These are phyloP conservation scores for Heliconius melpomene DNA, from an alignment of 1,140 invertebrate species.

Conservation along the genomic window DNA sequence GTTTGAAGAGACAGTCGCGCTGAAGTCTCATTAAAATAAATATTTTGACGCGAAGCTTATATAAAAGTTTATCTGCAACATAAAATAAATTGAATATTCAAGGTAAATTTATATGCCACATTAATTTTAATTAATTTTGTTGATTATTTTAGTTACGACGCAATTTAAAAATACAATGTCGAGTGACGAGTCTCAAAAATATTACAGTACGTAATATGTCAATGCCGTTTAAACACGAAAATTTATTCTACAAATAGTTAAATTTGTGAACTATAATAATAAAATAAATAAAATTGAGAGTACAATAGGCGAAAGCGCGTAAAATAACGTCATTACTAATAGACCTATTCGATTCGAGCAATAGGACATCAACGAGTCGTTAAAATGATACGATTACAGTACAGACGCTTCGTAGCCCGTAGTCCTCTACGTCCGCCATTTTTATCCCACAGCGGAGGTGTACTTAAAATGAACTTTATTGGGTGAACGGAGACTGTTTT, in stretches of 20 bases:
- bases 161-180: too few relatives aligned
- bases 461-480: constrained; percentile 55
- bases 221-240: neutral
- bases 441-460: constrained; percentile 42
- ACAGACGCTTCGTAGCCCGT: constrained; percentile 6
- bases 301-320: neutral
- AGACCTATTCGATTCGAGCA: constrained; percentile 11
- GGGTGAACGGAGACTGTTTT: constrained; percentile 51
- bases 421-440: constrained; percentile 33
- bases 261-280: neutral
- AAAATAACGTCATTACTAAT: constrained; percentile 8
- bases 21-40: constrained; percentile 40
- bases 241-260: neutral
- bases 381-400: constrained; percentile 8
- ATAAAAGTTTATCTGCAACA: constrained; percentile 16
- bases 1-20: constrained; percentile 28
- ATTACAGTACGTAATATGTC: too few relatives aligned
- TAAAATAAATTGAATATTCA: neutral
- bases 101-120: neutral
- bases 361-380: constrained; percentile 6
- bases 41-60: constrained; percentile 34
- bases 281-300: neutral
- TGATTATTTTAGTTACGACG: neutral
- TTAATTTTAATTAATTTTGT: neutral
- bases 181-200: too few relatives aligned